Conservation (phyloP, 1,140 invertebrate genomes). For the Drosophila serrata region DNA sequence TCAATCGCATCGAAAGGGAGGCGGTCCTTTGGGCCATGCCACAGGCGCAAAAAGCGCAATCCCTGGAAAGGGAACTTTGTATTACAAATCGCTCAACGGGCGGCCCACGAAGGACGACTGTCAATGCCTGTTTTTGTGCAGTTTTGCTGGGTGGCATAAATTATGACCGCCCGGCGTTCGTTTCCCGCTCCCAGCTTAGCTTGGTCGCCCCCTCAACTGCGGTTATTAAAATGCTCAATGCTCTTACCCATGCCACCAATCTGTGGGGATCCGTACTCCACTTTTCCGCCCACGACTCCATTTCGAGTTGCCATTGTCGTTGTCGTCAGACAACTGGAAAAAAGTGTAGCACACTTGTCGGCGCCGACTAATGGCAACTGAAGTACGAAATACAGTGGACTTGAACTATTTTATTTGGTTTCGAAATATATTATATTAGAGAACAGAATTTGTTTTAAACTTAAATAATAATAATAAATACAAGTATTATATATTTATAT, state of each 20-base stretch:
- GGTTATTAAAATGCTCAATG: slow-evolving; percentile 84
- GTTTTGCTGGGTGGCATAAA: slow-evolving; percentile 80
- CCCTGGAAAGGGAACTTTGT: slow-evolving; percentile 50
- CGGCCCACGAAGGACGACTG: slow-evolving; percentile 55
- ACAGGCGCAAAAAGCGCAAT: slow-evolving; percentile 62
- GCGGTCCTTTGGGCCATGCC: slow-evolving; percentile 33
- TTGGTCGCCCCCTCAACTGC: slow-evolving; percentile 44
- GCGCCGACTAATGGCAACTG: slow-evolving; percentile 79
- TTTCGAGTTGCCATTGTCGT: slow-evolving; percentile 44
- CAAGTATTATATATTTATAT: too few relatives aligned
- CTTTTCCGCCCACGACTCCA: slow-evolving; percentile 38
- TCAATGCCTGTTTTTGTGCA: slow-evolving; percentile 55
- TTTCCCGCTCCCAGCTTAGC: slow-evolving; percentile 4
- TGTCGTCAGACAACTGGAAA: slow-evolving; percentile 63
- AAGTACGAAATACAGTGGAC: slow-evolving; percentile 65
- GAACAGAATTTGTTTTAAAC: neutral
- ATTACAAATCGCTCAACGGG: slow-evolving; percentile 82
- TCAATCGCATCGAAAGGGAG: slow-evolving; percentile 60
- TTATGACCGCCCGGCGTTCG: slow-evolving; percentile 62
- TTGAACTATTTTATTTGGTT: neutral
- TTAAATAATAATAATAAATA: neutral
- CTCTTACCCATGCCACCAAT: slow-evolving; percentile 66
- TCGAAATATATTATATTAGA: neutral
- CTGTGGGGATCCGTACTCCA: slow-evolving; percentile 5
- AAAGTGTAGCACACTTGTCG: slow-evolving; percentile 76